Base-by-base conservation (phyloP, 2,888 invertebrate genomes). In the Catocala sponsa region DNA sequence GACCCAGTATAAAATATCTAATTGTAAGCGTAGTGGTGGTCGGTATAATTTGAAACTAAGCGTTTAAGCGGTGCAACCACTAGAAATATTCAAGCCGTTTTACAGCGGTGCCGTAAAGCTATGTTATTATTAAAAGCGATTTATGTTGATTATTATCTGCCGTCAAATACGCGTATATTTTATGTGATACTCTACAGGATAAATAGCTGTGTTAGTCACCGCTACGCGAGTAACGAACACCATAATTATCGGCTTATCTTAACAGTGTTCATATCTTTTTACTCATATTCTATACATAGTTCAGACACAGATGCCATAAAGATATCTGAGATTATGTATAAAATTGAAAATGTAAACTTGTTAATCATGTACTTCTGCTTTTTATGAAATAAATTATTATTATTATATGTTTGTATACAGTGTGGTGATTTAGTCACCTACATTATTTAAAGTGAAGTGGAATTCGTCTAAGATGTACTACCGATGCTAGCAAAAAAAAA, bases 61-160 rank as follows among this genome's bases (percentile, higher is more conserved):
- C 55, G 33, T 49, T 62, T 66, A 68, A 64, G 50, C 47, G 61
- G 51, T 63, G 50, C 57, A 57, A 25, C 44, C 44, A 59, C 52
- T 61, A 55, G 57, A 59, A 41, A 32, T 57, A 65, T 53, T 10
- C 54, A 42, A 59, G 58, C 47, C 4, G 52, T 71, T 75, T 63
- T 69, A 61, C 46, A 61, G 42, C 53, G 52, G n/a, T 11, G 33
- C 53, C 15, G 48, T 59, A 59, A 50, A 55, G 52, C 53, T 54
- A 44, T 48, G 41, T 46, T 64, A 59, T 59, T 61, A 72, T 56
- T 57, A 67, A 68, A 68, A 13, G 13, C 47, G 12, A 66, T 72
- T 68, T 68, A 65, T 63, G 59, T 62, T 67, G 44, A 67, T 62
- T 62, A 63, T 59, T 65, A 63, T 71, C 46, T 47, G n/a, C 32